Evolutionary conservation across 2,113 vertebrate species (phyloP).

Genomic region (Camelus dromedarius): DNA sequence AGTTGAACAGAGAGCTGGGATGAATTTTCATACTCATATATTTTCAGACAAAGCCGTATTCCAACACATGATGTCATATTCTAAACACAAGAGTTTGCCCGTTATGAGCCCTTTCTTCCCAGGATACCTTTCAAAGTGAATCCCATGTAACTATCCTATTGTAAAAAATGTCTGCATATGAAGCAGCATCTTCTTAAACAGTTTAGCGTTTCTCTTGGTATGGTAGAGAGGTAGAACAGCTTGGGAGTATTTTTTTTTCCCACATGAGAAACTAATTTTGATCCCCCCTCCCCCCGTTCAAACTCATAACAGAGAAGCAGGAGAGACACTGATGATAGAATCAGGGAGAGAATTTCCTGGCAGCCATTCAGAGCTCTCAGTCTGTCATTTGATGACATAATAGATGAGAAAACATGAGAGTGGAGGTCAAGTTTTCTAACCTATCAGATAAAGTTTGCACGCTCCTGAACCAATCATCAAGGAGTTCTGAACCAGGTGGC

Average conservation of each 20-base stretch:
- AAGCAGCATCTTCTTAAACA: not conserved
- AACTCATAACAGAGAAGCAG: not conserved
- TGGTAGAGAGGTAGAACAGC: not conserved
- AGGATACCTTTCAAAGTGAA: not conserved
- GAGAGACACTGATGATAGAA: not conserved
- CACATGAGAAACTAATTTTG: not conserved
- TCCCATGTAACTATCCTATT: not conserved
- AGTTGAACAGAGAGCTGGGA: not conserved
- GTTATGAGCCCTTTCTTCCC: not conserved
- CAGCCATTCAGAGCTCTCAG: not conserved
- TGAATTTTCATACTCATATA: not conserved
- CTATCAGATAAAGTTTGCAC: not conserved
- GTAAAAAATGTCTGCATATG: not conserved
- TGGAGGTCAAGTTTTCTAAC: not conserved
- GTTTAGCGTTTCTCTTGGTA: not conserved
- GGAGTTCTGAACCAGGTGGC: not conserved
- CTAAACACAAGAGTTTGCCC: not conserved
- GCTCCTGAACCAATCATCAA: not conserved
- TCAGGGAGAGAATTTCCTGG: not conserved
- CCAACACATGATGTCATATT: not conserved
- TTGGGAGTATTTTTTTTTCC: not conserved
- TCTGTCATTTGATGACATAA: not conserved
- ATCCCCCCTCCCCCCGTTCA: accelerated
- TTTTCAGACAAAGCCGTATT: not conserved
- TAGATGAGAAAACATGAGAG: not conserved